Evolutionary conservation across 35 echinoderm and acorn worm species (phyloP).

Genomic region (Ophiothrix spiculata): DNA sequence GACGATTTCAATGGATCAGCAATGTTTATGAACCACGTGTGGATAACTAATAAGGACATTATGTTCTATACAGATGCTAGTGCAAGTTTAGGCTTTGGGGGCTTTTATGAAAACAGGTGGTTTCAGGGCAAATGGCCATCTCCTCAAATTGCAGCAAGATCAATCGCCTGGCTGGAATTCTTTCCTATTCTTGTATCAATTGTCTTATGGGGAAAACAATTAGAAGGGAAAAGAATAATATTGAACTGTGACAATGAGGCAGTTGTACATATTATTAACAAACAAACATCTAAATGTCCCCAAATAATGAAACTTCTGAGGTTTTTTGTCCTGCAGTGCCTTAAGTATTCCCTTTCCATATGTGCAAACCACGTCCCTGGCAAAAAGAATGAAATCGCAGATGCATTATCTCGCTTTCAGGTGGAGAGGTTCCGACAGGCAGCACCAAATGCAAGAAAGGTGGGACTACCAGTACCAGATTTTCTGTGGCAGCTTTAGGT

Average conservation of each 20-base stretch:
- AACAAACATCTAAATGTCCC: not conserved
- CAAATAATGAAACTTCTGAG: not conserved
- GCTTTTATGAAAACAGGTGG: not conserved
- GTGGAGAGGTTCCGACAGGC: not conserved
- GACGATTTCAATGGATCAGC: not conserved
- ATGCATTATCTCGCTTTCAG: conserved; percentile 21
- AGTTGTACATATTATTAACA: not conserved
- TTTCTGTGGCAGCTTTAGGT: conserved; percentile 4
- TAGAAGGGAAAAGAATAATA: not conserved
- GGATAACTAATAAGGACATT: not conserved
- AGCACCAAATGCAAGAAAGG: not conserved
- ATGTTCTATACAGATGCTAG: not conserved
- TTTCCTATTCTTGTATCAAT: not conserved
- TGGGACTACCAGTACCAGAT: not conserved
- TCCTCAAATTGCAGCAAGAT: not conserved
- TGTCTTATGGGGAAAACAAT: not conserved
- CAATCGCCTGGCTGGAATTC: conserved; percentile 12
- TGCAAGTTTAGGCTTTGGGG: not conserved
- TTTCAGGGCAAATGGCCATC: not conserved
- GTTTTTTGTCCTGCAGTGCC: not conserved
- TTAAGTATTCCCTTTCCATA: not conserved
- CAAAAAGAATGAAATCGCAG: not conserved
- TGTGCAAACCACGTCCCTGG: not conserved
- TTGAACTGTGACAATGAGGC: not conserved
- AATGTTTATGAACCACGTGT: not conserved